phyloP scores from a whole-genome alignment of 1,140 invertebrate species.

The Zaprionus camerounensis region DNA sequence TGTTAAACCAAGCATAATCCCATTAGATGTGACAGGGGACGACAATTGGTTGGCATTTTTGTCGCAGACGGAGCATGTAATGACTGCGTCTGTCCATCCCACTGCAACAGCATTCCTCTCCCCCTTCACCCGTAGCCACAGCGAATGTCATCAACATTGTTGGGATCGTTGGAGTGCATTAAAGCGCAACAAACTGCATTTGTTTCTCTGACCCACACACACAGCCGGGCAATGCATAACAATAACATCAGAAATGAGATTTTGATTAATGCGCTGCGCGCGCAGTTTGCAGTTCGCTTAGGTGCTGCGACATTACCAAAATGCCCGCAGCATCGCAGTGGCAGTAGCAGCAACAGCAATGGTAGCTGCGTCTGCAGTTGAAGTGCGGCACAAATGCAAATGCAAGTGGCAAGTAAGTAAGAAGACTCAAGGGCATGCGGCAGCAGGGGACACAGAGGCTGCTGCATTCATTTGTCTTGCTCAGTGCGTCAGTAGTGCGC shows the following conservation, averaged over 20 bases:
- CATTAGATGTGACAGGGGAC: slow-evolving; percentile 77
- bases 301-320: slow-evolving; percentile 43
- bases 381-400: slow-evolving; percentile 69
- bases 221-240: slow-evolving; percentile 26
- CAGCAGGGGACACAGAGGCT: neutral
- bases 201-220: slow-evolving; percentile 38
- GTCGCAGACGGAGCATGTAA: slow-evolving; percentile 49
- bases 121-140: neutral
- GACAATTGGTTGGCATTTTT: slow-evolving; percentile 75
- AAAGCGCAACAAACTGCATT: slow-evolving; percentile 77
- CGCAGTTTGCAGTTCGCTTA: slow-evolving; percentile 19
- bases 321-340: slow-evolving; percentile 28
- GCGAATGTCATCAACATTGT: slow-evolving; percentile 48
- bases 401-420: slow-evolving; percentile 36
- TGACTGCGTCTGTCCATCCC: slow-evolving; percentile 9
- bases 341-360: neutral
- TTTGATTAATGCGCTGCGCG: slow-evolving; percentile 72
- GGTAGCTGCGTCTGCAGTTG: slow-evolving; percentile 52
- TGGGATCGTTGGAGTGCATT: slow-evolving; percentile 67
- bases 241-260: slow-evolving; percentile 60
- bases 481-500: slow-evolving; percentile 41
- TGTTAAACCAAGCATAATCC: slow-evolving; percentile 79
- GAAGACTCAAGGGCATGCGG: slow-evolving; percentile 49
- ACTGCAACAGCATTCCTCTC: too few relatives aligned
- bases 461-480: slow-evolving; percentile 74